Percentiles rank a stretch among this genome's conserved stretches.
phyloP scores from a whole-genome alignment of 2,797 vertebrate genomes.

The Scarus forsteni region DNA sequence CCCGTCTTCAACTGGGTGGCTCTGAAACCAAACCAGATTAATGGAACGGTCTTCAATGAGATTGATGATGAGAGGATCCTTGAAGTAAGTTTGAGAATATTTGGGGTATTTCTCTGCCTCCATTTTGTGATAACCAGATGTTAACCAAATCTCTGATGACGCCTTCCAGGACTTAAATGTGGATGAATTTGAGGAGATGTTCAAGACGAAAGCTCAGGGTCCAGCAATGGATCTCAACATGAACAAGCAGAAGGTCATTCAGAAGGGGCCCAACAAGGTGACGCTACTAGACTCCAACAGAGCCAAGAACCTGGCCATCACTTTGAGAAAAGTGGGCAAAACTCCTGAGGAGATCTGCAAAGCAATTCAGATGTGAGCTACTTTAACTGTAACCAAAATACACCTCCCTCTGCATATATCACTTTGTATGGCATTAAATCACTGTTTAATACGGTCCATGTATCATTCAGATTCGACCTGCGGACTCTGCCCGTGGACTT shows the following conservation, averaged over 20 bases:
- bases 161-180: constrained; percentile 91
- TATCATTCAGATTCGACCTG: constrained; percentile 89
- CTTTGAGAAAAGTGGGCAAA: constrained; percentile 94
- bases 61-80: constrained; percentile 96
- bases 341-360: constrained; percentile 94
- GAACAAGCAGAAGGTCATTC: constrained; percentile 90
- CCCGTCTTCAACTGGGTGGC: constrained; percentile 99
- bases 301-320: constrained; percentile 98
- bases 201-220: constrained; percentile 98
- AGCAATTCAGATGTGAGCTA: constrained; percentile 91
- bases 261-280: constrained; percentile 91
- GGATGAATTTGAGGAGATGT: constrained; percentile 97
- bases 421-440: neutral
- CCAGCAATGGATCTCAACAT: constrained; percentile 88
- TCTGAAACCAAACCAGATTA: constrained; percentile 98
- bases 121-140: neutral
- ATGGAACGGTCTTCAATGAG: constrained; percentile 96
- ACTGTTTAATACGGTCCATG: neutral
- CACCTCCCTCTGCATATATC: neutral
- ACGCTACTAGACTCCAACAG: constrained; percentile 94
- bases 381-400: neutral
- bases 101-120: neutral
- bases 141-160: neutral
- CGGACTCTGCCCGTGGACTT: constrained; percentile 95
- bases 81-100: constrained; percentile 83